These are phyloP conservation scores for Leptobrachium ailaonicum DNA, from an alignment of 2,113 vertebrate genomes.

Conservation along the genomic window DNA sequence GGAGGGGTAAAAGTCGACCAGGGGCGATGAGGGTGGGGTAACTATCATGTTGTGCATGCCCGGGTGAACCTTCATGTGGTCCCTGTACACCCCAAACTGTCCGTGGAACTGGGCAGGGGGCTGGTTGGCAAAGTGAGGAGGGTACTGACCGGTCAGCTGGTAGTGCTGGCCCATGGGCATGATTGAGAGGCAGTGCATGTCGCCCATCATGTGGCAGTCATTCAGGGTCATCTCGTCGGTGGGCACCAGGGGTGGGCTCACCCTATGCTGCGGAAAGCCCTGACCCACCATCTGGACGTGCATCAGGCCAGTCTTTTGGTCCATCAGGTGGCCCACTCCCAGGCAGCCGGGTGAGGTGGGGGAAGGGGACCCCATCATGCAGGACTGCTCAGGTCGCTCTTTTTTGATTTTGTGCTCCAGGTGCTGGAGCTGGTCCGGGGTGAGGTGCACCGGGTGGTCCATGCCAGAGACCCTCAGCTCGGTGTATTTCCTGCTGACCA, in stretches of 20 bases:
- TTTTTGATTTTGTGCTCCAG: conserved; percentile 81
- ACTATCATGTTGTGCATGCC: conserved; percentile 75
- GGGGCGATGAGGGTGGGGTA: conserved; percentile 84
- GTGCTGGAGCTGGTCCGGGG: conserved; percentile 51
- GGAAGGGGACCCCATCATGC: conserved; percentile 70
- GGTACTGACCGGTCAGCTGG: conserved; percentile 61
- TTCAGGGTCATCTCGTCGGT: conserved; percentile 55
- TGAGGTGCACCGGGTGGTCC: conserved; percentile 42
- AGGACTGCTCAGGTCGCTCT: conserved; percentile 74
- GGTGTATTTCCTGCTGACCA: conserved; percentile 73
- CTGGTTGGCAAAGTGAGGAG: conserved; percentile 67
- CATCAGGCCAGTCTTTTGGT: conserved; percentile 63
- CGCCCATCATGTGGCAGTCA: conserved; percentile 64
- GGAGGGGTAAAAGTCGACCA: conserved; percentile 78
- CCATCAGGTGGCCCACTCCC: conserved; percentile 58
- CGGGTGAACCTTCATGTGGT: conserved; percentile 67
- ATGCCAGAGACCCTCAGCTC: conserved; percentile 69
- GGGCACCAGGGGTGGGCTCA: conserved; percentile 52
- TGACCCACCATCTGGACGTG: conserved; percentile 54
- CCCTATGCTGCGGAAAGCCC: conserved; percentile 59
- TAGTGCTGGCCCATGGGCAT: conserved; percentile 58
- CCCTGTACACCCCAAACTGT: conserved; percentile 76
- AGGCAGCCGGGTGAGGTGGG: conserved; percentile 61
- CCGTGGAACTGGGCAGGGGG: conserved; percentile 71
- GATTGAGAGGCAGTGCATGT: conserved; percentile 62